A percentile compares a stretch with the other conserved stretches of the same genome.
Evolutionary conservation across 2,888 invertebrate species (phyloP).

Genomic region (Papilio elwesi): DNA sequence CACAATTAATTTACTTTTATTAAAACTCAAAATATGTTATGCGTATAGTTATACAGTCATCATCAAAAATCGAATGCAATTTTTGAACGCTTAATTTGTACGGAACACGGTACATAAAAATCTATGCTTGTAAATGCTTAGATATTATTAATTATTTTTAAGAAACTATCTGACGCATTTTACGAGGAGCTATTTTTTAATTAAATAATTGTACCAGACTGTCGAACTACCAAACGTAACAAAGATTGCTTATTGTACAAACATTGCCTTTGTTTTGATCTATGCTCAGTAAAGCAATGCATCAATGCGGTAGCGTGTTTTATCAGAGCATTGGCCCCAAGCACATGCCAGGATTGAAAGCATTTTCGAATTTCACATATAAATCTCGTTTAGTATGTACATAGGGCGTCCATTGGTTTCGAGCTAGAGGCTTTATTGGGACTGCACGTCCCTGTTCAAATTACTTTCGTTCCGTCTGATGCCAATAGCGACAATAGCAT

Average conservation of each 20-base stretch:
- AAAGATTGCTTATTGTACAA: not conserved
- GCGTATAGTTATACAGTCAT: too few relatives aligned
- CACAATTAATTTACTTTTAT: too few relatives aligned
- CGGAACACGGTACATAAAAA: too few relatives aligned
- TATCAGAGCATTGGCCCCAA: slow-evolving; percentile 37
- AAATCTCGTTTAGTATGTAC: slow-evolving; percentile 29
- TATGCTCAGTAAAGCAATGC: slow-evolving; percentile 16
- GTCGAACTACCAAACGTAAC: not conserved
- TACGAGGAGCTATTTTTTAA: too few relatives aligned
- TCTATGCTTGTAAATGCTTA: too few relatives aligned
- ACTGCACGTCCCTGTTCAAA: not conserved
- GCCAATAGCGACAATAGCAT: too few relatives aligned
- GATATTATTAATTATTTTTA: too few relatives aligned
- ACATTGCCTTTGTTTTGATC: slow-evolving; percentile 10
- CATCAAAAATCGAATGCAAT: too few relatives aligned
- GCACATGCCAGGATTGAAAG: slow-evolving; percentile 34
- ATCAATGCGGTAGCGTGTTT: slow-evolving; percentile 23
- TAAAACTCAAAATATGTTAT: too few relatives aligned
- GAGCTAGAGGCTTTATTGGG: not conserved
- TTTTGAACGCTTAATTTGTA: too few relatives aligned
- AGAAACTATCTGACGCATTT: too few relatives aligned
- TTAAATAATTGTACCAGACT: too few relatives aligned
- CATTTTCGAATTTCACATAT: slow-evolving; percentile 36
- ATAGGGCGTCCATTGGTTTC: slow-evolving; percentile 19
- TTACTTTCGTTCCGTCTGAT: not conserved